These are phyloP conservation scores for Ctenodactylus gundi DNA, from an alignment of 2,113 vertebrate species.

Conservation along the genomic window DNA sequence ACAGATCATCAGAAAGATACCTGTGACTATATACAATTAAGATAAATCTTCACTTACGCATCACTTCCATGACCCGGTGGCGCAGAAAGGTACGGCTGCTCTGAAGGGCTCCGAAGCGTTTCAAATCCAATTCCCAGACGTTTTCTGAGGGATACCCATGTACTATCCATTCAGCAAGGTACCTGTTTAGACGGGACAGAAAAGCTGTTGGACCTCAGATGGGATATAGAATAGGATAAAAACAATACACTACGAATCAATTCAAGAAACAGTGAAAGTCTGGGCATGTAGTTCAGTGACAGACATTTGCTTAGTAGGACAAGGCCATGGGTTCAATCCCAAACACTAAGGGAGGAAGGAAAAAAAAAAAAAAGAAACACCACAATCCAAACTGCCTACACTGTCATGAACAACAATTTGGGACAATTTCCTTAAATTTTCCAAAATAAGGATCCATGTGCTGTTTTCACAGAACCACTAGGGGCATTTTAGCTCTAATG, in stretches of 20 bases:
- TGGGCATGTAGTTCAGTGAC: background rate
- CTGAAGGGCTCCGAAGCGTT: conserved; percentile 95
- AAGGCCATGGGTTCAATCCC: background rate
- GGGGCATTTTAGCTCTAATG: background rate
- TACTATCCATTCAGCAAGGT: conserved; percentile 97
- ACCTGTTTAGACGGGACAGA: conserved; percentile 83
- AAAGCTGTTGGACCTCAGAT: background rate
- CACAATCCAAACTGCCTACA: background rate
- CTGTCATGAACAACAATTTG: background rate
- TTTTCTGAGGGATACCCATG: conserved; percentile 94
- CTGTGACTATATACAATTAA: rapidly evolving
- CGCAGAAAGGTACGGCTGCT: conserved; percentile 98
- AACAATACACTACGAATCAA: background rate
- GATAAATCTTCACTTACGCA: conserved; percentile 89
- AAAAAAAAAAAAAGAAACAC: background rate
- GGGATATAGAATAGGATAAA: background rate
- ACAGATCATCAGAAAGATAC: background rate
- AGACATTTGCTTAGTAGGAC: background rate
- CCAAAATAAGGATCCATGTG: background rate
- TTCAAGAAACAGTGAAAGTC: background rate
- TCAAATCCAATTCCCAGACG: conserved; percentile 96
- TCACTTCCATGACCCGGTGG: conserved; percentile 98
- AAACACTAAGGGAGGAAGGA: background rate
- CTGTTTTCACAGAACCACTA: background rate
- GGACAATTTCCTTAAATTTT: background rate